Evolutionary conservation across 2,888 invertebrate species (phyloP), one percentile per base, ranked within the genome.

Genomic region (Ennomos erosarius): DNA sequence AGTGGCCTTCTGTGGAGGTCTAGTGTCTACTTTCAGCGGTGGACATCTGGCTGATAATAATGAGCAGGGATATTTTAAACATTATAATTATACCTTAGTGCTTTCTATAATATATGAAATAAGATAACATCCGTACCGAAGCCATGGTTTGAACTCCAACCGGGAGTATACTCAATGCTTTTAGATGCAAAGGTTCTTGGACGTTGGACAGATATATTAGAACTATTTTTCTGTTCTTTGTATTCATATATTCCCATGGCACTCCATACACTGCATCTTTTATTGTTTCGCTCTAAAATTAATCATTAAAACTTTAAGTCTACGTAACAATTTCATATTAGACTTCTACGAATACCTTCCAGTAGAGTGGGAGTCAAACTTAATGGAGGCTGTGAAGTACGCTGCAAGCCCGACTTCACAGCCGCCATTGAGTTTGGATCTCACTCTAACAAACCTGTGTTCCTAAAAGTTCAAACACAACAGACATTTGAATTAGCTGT

Each of bases 141-240:
- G 73, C 73, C 82, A 81, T 82, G 16, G 80, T 74, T 8, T 72
- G 65, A 2, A 81, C 78, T 0, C 82, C 82, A 3, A 82, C 67
- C 11, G 64, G 51, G 0, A 69, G 55, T 43, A 81, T 56, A 0
- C 77, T 76, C 48, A 76, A 36, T 5, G 78, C 78, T 10, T 73
- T 77, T 0, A 82, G 64, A 0, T 67, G 65, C 5, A 79, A 69
- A 0, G 81, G 77, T 4, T 55, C 45, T 44, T 79, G 79, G 0
- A 75, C 71, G 6, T 72, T 70, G 10, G 56, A 55, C 0, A 82
- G 55, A 26, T 81, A 72, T 12, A 81, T 67, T 0, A 55, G 43
- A 0, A 80, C 61, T 0, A 64, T 61, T 10, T 57, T 69, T 33
- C 67, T 71, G 39, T 76, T 81, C 0, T 49, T 64, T 5, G 47